A percentile compares a stretch with the other conserved stretches of the same genome.
These are phyloP conservation scores for Zonotrichia albicollis DNA, from an alignment of 2,797 vertebrate species.

Conservation along the genomic window DNA sequence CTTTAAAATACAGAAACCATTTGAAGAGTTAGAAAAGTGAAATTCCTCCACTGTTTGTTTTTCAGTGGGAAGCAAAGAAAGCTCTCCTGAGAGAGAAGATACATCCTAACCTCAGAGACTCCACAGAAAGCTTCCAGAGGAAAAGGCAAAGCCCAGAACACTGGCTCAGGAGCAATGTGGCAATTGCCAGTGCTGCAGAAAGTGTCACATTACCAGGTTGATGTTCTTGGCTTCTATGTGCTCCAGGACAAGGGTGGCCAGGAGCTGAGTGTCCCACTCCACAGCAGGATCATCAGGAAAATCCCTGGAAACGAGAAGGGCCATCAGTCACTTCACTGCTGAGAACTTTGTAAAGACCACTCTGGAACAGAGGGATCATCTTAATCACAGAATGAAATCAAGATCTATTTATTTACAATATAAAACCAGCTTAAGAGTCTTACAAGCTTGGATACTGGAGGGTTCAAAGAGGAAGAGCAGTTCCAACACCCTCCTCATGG, in stretches of 20 bases:
- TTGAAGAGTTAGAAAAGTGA: background rate
- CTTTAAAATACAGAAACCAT: background rate
- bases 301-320: conserved; percentile 77
- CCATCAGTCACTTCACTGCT: background rate
- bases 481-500: background rate
- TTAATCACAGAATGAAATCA: background rate
- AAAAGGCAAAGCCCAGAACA: background rate
- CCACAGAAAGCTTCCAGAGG: background rate
- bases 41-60: background rate
- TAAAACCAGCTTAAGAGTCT: background rate
- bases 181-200: background rate
- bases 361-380: background rate
- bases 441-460: background rate
- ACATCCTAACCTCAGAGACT: background rate
- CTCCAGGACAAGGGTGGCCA: conserved; percentile 79
- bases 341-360: background rate
- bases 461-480: background rate
- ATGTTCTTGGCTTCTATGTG: conserved; percentile 80
- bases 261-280: conserved; percentile 83
- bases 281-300: conserved; percentile 88
- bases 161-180: background rate
- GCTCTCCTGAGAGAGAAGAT: background rate
- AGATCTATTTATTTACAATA: background rate
- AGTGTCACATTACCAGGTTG: conserved; percentile 80
- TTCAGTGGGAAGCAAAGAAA: background rate